Evolutionary conservation across 2,797 vertebrate genomes (phyloP).

Genomic region (Catostomus latipinnis): DNA sequence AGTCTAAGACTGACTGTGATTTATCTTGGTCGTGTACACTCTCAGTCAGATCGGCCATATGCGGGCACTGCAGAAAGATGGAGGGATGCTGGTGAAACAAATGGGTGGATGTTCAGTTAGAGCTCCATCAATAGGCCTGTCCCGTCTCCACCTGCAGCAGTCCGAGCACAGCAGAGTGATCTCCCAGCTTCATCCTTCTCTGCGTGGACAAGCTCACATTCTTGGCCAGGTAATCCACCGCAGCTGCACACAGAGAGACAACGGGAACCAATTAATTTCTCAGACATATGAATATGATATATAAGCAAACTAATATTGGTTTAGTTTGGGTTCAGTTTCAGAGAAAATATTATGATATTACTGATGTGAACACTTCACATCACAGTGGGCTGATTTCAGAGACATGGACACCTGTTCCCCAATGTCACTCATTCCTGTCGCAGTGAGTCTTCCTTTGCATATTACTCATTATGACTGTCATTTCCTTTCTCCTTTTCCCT

Average conservation of each 20-base stretch:
- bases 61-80: constrained; percentile 47
- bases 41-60: constrained; percentile 27
- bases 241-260: constrained; percentile 67
- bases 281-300: constrained; percentile 5
- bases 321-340: constrained; percentile 19
- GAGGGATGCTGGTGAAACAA: constrained; percentile 67
- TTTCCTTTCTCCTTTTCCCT: constrained; percentile 80
- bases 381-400: constrained; percentile 3
- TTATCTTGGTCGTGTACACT: constrained; percentile 46
- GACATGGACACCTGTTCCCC: constrained; percentile 61
- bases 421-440: constrained; percentile 78
- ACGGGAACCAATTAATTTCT: background rate
- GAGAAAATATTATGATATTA: background rate
- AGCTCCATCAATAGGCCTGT: constrained; percentile 87
- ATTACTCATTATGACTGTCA: constrained; percentile 86
- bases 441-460: constrained; percentile 68
- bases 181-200: constrained; percentile 93
- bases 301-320: background rate
- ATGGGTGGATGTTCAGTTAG: constrained; percentile 22
- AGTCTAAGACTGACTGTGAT: constrained; percentile 52
- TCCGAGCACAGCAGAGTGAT: constrained; percentile 93
- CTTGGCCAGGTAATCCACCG: constrained; percentile 96
- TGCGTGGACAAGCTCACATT: constrained; percentile 96
- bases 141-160: constrained; percentile 96
- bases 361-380: background rate